Evolutionary conservation across 2,888 invertebrate genomes (phyloP), one percentile per base, ranked within the genome.

Genomic region (Drosophila prolongata): DNA sequence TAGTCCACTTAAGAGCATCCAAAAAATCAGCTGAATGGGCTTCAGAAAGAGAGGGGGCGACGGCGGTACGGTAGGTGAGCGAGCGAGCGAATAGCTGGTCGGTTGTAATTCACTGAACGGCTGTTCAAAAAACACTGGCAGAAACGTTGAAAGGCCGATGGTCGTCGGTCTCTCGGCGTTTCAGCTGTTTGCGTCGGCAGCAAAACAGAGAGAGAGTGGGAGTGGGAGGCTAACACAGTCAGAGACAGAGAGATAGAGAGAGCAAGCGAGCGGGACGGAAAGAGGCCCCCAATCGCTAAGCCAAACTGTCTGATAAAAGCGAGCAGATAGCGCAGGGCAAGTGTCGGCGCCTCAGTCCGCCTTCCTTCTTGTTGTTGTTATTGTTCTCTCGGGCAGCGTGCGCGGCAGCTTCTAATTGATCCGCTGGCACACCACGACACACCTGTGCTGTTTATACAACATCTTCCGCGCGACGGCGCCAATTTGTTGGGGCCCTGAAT

Each of bases 121-220:
- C 59, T 65, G 77, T 87, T 89, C 85, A 76, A 57, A 87, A 67
- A 78, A 76, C 69, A 85, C 85, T 85, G 49, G 35, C 47, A 35
- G 19, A 34, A 49, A 35, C 34, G 3, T 34, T 49, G 87, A 87
- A 72, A 70, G 64, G 46, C 58, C 67, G 24, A 49, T 40, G 49
- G 16, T 43, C 40, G 34, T 24, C 56, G 62, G 34, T 16, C 67
- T 60, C 16, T 61, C 46, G 52, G n/a, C 46, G 37, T 24, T 64
- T 68, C 73, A 62, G 76, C 76, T 76, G 76, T 62, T 54, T 47
- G 62, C 54, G 43, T 71, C 40, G 62, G 19, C 60, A 27, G 19
- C 24, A 14, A 47, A 11, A 27, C 46, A n/a, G 24, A 44, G 30
- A 49, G 30, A 30, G 38, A 19, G 24, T 24, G 4, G 24, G 24